Percentiles rank a stretch among this genome's conserved stretches.
These are phyloP conservation scores for Neogale vison DNA, from an alignment of 2,113 vertebrate genomes.

Conservation along the genomic window DNA sequence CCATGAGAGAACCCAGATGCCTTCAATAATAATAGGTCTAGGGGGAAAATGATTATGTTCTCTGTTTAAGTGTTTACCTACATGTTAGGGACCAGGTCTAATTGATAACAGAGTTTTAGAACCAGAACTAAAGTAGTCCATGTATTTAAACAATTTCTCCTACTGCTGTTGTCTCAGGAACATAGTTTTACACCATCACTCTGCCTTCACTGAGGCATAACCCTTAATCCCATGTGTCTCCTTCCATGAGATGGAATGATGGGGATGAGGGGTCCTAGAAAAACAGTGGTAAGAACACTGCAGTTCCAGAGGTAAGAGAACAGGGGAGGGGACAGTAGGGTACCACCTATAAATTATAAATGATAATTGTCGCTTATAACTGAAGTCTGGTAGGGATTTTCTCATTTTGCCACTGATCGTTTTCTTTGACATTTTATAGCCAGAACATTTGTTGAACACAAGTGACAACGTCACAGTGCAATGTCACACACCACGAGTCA, in stretches of 20 bases:
- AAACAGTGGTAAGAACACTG: not conserved
- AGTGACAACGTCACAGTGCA: constrained; percentile 92
- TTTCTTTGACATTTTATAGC: constrained; percentile 82
- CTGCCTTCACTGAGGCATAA: not conserved
- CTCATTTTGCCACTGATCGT: constrained; percentile 15
- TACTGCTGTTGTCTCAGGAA: not conserved
- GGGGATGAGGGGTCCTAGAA: not conserved
- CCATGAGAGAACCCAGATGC: not conserved
- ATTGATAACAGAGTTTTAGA: not conserved
- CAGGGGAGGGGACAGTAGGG: not conserved
- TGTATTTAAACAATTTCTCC: not conserved
- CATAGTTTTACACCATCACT: not conserved
- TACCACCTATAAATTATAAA: not conserved
- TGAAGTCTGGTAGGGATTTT: not conserved
- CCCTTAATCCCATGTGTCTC: not conserved
- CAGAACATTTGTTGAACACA: constrained; percentile 92
- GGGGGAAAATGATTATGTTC: not conserved
- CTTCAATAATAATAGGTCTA: not conserved
- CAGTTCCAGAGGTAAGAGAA: not conserved
- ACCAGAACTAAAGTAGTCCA: not conserved
- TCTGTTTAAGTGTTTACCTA: not conserved
- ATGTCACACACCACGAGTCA: constrained; percentile 93
- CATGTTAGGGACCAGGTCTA: not conserved
- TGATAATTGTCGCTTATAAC: not conserved
- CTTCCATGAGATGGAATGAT: not conserved